These are phyloP conservation scores for Drosophila obscura DNA, from an alignment of 1,140 invertebrate species.

Conservation along the genomic window DNA sequence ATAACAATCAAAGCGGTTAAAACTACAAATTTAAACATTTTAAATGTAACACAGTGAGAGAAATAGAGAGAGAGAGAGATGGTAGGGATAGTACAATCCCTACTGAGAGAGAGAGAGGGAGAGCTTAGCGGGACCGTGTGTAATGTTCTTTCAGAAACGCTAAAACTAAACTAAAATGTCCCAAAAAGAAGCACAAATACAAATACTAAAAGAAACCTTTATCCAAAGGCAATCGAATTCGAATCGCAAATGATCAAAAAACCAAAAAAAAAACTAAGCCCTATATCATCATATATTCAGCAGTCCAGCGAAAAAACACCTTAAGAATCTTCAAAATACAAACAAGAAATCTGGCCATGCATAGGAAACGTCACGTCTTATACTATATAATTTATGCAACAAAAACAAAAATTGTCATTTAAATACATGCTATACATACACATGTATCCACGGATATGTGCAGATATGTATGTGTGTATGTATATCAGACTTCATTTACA, in stretches of 20 bases:
- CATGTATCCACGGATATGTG: conserved; percentile 27
- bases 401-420: conserved; percentile 24
- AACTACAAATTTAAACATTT: conserved; percentile 63
- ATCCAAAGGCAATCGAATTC: conserved; percentile 79
- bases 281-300: conserved; percentile 42
- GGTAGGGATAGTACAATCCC: background rate
- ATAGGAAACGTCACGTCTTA: conserved; percentile 58
- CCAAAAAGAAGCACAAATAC: conserved; percentile 31
- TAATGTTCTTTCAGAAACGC: conserved; percentile 57
- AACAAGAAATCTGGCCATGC: conserved; percentile 74
- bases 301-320: conserved; percentile 45
- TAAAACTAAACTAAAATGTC: conserved; percentile 32
- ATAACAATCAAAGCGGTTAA: conserved; percentile 77
- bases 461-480: conserved; percentile 13
- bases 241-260: conserved; percentile 81
- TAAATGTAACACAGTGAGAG: conserved; percentile 61
- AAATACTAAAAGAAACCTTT: conserved; percentile 57
- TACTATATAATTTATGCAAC: conserved; percentile 48
- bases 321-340: conserved; percentile 79
- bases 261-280: conserved; percentile 62
- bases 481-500: conserved; percentile 49
- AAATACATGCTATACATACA: conserved; percentile 21
- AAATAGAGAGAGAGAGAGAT: background rate
- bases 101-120: conserved; percentile 14
- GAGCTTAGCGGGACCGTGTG: conserved; percentile 60